phyloP scores from a whole-genome alignment of 2,888 invertebrate species.

The Meteorus colon region DNA sequence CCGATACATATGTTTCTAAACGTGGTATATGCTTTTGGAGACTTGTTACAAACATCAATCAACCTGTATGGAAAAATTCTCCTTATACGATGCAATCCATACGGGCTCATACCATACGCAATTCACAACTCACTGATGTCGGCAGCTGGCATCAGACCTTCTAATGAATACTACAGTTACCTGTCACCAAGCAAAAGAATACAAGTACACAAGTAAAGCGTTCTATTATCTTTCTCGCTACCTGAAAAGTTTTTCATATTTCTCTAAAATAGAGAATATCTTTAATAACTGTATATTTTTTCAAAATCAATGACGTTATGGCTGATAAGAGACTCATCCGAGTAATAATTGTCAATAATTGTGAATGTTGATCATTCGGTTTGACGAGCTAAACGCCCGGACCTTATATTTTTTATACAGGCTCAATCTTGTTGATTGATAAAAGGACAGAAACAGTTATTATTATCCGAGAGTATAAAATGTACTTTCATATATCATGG shows the following conservation, averaged over 20 bases:
- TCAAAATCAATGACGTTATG: neutral
- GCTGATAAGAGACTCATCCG: conserved; percentile 26
- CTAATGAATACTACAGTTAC: conserved; percentile 61
- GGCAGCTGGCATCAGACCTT: neutral
- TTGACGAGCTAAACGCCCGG: neutral
- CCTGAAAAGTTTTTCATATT: neutral
- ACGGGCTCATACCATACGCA: conserved; percentile 11
- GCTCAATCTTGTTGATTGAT: neutral
- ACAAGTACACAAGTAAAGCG: conserved; percentile 44
- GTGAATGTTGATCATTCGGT: conserved; percentile 3
- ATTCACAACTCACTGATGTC: conserved; percentile 6
- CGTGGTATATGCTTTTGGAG: conserved; percentile 15
- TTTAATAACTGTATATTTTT: neutral
- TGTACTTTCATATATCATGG: neutral
- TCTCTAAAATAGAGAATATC: neutral
- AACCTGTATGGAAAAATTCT: neutral
- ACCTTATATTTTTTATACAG: neutral
- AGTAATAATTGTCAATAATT: neutral
- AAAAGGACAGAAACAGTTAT: neutral
- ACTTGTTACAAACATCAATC: neutral
- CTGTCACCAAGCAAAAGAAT: conserved; percentile 58
- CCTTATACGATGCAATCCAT: conserved; percentile 1
- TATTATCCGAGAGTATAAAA: neutral
- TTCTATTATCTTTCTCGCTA: conserved; percentile 46
- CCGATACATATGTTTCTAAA: neutral